These are phyloP conservation scores for Threskiornis aethiopicus DNA, from an alignment of 2,797 vertebrate genomes.

Conservation along the genomic window DNA sequence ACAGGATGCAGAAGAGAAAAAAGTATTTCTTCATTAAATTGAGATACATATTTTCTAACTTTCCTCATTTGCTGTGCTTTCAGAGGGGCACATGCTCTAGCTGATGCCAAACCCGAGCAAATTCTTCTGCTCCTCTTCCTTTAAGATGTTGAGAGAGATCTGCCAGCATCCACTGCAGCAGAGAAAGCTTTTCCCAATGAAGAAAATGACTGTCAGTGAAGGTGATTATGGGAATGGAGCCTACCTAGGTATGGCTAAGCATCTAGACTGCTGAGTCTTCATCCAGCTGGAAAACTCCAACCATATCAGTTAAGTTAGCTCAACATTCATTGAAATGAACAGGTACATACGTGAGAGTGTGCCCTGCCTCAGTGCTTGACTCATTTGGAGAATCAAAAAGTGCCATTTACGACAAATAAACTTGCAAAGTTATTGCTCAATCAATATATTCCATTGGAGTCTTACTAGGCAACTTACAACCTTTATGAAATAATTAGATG, in stretches of 20 bases:
- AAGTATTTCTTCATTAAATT: background rate
- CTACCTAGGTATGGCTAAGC: background rate
- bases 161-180: background rate
- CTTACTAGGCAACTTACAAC: background rate
- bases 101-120: background rate
- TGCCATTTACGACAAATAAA: background rate
- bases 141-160: background rate
- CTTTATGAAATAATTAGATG: background rate
- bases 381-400: background rate
- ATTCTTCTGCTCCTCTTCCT: background rate
- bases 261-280: background rate
- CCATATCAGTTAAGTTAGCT: background rate
- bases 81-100: background rate
- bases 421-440: background rate
- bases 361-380: background rate
- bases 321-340: background rate
- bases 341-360: accelerated
- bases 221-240: background rate
- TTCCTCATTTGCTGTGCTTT: background rate
- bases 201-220: background rate
- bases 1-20: background rate
- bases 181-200: background rate
- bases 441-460: background rate
- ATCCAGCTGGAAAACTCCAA: background rate
- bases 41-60: background rate